Conservation (phyloP, 2,797 vertebrate genomes). For the Anomalospiza imberbis region DNA sequence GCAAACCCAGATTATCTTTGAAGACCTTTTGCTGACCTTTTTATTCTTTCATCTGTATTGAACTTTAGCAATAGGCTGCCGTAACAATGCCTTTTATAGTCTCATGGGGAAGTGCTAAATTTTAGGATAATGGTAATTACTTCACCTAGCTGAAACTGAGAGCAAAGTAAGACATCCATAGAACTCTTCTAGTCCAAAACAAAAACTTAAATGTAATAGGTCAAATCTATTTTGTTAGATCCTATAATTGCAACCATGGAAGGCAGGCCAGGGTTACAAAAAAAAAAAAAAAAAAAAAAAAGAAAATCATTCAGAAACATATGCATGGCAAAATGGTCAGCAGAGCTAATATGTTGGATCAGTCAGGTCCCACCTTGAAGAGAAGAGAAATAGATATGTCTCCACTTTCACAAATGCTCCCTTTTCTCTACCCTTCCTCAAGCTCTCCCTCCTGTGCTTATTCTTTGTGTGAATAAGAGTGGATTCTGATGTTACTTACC, state of each 20-base stretch:
- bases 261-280: neutral
- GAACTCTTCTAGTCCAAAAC: neutral
- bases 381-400: neutral
- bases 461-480: neutral
- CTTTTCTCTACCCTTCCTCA: neutral
- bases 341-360: neutral
- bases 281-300: neutral
- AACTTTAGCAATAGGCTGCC: neutral
- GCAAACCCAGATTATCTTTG: neutral
- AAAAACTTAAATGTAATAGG: neutral
- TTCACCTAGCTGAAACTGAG: neutral
- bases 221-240: neutral
- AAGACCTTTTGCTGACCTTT: neutral
- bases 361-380: neutral
- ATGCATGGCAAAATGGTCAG: neutral
- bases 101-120: neutral
- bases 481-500: neutral
- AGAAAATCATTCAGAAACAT: neutral
- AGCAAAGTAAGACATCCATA: neutral
- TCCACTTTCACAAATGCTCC: neutral
- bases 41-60: neutral
- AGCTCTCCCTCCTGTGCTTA: neutral
- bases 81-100: neutral
- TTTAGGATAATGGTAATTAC: neutral
- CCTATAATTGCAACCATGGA: neutral